Evolutionary conservation across 2,888 invertebrate genomes (phyloP).

Genomic region (Neoscelio sp.): DNA sequence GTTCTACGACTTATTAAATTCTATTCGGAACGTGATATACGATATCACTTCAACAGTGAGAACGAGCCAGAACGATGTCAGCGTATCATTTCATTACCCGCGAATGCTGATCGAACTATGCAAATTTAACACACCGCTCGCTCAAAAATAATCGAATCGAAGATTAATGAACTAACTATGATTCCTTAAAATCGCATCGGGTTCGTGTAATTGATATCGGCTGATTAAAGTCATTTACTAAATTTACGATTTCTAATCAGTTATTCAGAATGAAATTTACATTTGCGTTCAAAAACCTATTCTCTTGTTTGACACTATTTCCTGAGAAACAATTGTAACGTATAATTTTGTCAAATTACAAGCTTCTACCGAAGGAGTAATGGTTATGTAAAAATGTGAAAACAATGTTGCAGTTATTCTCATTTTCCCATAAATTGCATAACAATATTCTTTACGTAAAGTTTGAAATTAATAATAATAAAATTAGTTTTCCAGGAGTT

Average conservation of each 20-base stretch:
- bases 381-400: conserved; percentile 15
- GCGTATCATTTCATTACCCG: conserved; percentile 39
- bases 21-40: conserved; percentile 53
- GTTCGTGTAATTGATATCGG: no score
- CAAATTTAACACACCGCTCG: conserved; percentile 32
- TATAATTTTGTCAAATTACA: conserved; percentile 17
- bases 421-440: conserved; percentile 20
- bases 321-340: conserved; percentile 10
- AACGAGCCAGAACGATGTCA: conserved; percentile 48
- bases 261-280: no score
- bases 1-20: conserved; percentile 42
- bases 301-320: no score
- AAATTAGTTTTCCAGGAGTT: no score
- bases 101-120: conserved; percentile 31
- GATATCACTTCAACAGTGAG: conserved; percentile 48
- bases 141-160: conserved; percentile 34
- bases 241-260: no score
- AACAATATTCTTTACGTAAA: no score
- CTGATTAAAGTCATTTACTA: no score
- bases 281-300: no score
- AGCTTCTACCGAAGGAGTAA: conserved; percentile 13
- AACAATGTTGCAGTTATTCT: conserved; percentile 15
- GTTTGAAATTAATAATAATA: no score
- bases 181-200: no score
- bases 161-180: conserved; percentile 31